Evolutionary conservation across 1,140 invertebrate genomes (phyloP), one percentile per base, ranked within the genome.

Genomic region (Charaxes varanes): DNA sequence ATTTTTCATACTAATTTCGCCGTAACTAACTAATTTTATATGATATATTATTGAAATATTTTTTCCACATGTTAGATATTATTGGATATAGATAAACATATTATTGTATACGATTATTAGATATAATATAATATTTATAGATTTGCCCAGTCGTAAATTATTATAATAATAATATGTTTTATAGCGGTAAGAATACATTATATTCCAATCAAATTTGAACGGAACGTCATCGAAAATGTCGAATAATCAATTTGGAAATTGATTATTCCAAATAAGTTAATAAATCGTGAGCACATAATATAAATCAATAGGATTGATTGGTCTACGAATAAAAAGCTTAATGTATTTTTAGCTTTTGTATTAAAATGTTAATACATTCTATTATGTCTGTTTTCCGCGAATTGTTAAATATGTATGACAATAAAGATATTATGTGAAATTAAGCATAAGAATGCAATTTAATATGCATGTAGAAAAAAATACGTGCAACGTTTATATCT

Each of bases 241-340:
- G 14, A 24, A 35, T 16, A 13, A 28, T 11, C 10, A n/a, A 40
- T 30, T 21, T 21, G 23, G 18, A 19, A 19, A 19, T 19, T 19
- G 18, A 19, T 7, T 19, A 19, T 19, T 19, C 7, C 18, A 3
- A 19, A 19, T 19, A 4, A 19, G 3, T 19, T 4, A 19, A 19
- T 19, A 19, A 19, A 7, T 19, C 7, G 18, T 19, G 18, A 19
- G 18, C 18, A 19, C 7, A 19, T 19, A 19, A 19, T 4, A 19
- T 19, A 19, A 19, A 19, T 19, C 18, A 19, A 19, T 19, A 19
- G 3, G 18, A 19, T 19, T 19, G 18, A 19, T 19, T 19, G 18
- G 7, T 19, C 18, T 4, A 19, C 18, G 18, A 7, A 19, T n/a
- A 19, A 4, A 19, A 3, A 19, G 3, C 7, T 19, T 19, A 4